A percentile compares a stretch with the other conserved stretches of the same genome.
phyloP scores from a whole-genome alignment of 2,113 vertebrate genomes.

The Euleptes europaea region DNA sequence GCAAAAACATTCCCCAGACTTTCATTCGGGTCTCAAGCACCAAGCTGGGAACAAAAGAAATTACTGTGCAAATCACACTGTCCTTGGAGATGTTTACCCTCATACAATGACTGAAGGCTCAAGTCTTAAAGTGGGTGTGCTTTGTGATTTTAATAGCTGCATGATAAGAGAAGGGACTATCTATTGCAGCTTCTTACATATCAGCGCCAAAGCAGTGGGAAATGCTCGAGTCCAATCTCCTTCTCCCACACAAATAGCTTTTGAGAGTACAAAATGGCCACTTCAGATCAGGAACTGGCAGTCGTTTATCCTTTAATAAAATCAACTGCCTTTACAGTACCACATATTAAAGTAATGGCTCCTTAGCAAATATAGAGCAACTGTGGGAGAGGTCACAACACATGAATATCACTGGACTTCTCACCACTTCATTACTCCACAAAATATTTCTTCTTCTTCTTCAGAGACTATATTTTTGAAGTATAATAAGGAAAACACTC shows the following conservation, averaged over 20 bases:
- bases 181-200: not conserved
- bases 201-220: no score
- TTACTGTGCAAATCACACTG: not conserved
- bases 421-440: not conserved
- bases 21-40: no score
- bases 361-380: not conserved
- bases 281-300: not conserved
- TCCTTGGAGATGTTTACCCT: not conserved
- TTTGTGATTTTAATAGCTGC: no score
- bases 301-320: not conserved
- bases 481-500: not conserved
- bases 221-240: not conserved
- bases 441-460: not conserved
- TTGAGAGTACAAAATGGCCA: not conserved
- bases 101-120: no score
- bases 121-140: no score
- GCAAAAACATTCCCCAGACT: not conserved
- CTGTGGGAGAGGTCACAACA: not conserved
- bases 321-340: not conserved
- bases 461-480: not conserved
- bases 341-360: not conserved
- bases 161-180: not conserved
- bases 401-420: not conserved
- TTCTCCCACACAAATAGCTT: not conserved
- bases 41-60: not conserved